Base-by-base conservation (phyloP, 2,797 vertebrate species). In the Sebastes itinus region DNA sequence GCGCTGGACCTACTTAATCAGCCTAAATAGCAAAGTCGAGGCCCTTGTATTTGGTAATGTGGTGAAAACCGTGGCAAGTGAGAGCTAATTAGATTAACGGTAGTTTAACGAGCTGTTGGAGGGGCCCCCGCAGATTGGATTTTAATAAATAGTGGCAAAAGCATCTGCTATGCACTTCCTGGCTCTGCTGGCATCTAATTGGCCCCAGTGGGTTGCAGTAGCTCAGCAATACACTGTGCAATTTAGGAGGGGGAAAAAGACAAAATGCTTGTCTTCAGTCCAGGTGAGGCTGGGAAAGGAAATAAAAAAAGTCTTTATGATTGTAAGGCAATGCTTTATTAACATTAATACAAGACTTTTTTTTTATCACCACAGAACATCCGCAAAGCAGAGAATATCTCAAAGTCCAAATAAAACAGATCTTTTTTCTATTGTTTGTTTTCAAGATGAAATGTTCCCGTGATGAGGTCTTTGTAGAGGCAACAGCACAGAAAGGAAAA, bases 111-210 rank as follows among this genome's bases (percentile, higher is more conserved):
- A 95, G 95, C 94, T 92, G 92, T 92, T 93, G 89, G 91, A 92
- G 89, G 88, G 90, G 89, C 90, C 92, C 92, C 90, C 59, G 88
- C 86, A 94, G 94, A 95, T 94, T 92, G 92, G 92, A 94, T 94
- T 93, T 93, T 95, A 95, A 95, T 95, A 95, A 95, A 95, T 94
- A 95, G 93, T 91, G 91, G 93, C 94, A 94, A 95, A 94, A 95
- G 94, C 93, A 93, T 94, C 92, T 94, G 94, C 89, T 94, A 72
- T 87, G 84, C 92, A 93, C 92, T 94, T 90, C 89, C 92, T 92
- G 91, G 90, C 93, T 94, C 91, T 91, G 89, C 90, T 92, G 92
- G 91, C 89, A 87, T 93, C 90, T 95, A 95, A 95, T 95, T 95
- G 94, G 94, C 92, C 95, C 94, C 95, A 94, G 92, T 93, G 94